Evolutionary conservation across 2,113 vertebrate genomes (phyloP).

Genomic region (Malurus elegans): DNA sequence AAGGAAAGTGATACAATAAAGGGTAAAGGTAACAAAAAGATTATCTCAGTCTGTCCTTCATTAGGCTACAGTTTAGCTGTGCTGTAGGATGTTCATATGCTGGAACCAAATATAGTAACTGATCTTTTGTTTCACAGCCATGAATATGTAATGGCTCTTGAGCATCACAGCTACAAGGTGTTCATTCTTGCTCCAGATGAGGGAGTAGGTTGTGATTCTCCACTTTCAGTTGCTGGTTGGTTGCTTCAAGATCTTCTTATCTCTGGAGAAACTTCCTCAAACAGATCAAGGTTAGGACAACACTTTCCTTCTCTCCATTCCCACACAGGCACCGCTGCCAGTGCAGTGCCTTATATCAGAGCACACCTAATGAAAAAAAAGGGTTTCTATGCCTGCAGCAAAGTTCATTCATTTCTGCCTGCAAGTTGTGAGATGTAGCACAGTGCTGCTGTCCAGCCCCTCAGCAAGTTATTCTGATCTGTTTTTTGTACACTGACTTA

Average conservation of each 20-base stretch:
- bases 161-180: background rate
- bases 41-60: background rate
- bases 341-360: constrained; percentile 11
- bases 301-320: background rate
- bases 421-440: background rate
- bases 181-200: background rate
- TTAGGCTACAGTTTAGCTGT: background rate
- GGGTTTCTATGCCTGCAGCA: background rate
- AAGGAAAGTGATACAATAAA: background rate
- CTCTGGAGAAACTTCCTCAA: background rate
- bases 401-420: background rate
- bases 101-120: background rate
- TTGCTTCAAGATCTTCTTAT: background rate
- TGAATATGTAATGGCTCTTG: background rate
- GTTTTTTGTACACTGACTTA: background rate
- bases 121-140: background rate
- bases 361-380: background rate
- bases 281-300: background rate
- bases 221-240: background rate
- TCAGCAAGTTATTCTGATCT: background rate
- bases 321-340: background rate
- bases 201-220: background rate
- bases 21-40: background rate
- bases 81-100: background rate
- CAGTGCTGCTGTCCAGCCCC: background rate